phyloP scores from a whole-genome alignment of 2,888 invertebrate species.

The Spodoptera littoralis region DNA sequence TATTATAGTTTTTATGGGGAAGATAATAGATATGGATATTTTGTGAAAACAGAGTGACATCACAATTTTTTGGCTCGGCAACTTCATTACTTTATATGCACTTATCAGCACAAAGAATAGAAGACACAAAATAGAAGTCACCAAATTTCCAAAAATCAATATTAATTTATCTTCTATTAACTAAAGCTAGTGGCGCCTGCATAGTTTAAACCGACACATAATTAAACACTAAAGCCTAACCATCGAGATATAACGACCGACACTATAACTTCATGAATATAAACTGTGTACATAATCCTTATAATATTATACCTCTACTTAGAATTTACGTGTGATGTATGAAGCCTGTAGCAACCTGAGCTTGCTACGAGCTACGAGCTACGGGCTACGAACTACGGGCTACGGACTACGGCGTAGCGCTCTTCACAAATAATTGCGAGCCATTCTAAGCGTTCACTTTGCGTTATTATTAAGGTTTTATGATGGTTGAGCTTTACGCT shows the following conservation, averaged over 20 bases:
- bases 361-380: constrained; percentile 50
- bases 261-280: constrained; percentile 22
- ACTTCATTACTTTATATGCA: too few relatives aligned
- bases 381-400: constrained; percentile 30
- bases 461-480: constrained; percentile 26
- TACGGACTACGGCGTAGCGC: constrained; percentile 40
- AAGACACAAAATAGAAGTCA: too few relatives aligned
- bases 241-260: constrained; percentile 6
- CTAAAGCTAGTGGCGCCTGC: too few relatives aligned
- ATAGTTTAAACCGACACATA: too few relatives aligned
- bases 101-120: too few relatives aligned
- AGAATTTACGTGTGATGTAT: constrained; percentile 31
- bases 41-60: too few relatives aligned
- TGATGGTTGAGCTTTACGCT: constrained; percentile 9
- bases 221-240: too few relatives aligned
- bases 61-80: too few relatives aligned
- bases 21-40: not conserved
- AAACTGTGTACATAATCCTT: constrained; percentile 41
- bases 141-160: too few relatives aligned
- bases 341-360: constrained; percentile 48
- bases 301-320: constrained; percentile 31
- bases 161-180: too few relatives aligned
- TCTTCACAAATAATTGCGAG: constrained; percentile 44
- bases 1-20: not conserved
- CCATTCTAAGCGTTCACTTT: constrained; percentile 22